Evolutionary conservation across 2,113 vertebrate species (phyloP).

Genomic region (mouse (Mus musculus)): DNA sequence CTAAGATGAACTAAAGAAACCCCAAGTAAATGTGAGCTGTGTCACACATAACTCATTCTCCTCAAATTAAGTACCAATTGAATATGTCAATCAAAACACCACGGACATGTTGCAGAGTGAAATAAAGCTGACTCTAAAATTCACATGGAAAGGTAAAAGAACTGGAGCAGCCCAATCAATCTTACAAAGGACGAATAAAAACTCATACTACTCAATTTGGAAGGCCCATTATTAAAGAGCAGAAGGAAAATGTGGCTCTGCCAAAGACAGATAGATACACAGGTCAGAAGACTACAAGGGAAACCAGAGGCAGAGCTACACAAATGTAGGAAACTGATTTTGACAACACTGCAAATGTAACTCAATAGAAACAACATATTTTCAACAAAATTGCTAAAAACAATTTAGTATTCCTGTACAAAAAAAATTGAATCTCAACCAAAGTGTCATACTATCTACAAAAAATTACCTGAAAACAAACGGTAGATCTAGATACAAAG

Average conservation of each 20-base stretch:
- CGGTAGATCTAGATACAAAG: constrained; percentile 36
- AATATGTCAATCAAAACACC: background rate
- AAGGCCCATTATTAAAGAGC: background rate
- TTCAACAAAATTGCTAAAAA: constrained; percentile 25
- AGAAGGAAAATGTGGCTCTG: background rate
- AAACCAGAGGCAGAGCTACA: background rate
- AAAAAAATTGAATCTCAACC: constrained; percentile 15
- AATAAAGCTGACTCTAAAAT: background rate
- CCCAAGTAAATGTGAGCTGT: background rate
- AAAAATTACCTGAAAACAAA: constrained; percentile 7
- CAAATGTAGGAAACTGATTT: background rate
- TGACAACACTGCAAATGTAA: background rate
- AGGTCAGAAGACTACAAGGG: background rate
- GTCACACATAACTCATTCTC: background rate
- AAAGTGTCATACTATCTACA: constrained; percentile 23
- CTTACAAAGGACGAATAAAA: background rate
- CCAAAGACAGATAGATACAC: background rate
- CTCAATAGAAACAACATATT: background rate
- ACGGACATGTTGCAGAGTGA: background rate
- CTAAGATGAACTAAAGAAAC: background rate
- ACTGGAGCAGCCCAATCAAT: background rate
- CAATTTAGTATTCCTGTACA: background rate
- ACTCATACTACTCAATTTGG: background rate
- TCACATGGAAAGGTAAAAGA: background rate
- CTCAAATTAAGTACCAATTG: background rate